Base-by-base conservation (phyloP, 2,888 invertebrate species). In the Heteromyza rotundicornis region DNA sequence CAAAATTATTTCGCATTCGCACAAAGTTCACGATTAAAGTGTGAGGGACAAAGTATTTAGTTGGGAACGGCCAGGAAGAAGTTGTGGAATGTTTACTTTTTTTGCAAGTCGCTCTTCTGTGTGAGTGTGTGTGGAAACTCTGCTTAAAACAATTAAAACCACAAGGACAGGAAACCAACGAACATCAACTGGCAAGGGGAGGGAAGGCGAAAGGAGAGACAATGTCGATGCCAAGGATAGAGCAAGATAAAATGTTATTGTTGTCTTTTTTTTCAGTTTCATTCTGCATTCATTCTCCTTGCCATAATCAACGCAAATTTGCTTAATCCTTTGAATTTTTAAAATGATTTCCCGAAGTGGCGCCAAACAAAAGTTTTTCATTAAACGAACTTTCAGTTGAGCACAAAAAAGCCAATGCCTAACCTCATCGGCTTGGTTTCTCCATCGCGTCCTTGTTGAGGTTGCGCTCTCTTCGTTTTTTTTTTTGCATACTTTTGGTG, bases 1-100 rank as follows among this genome's bases (percentile, higher is more conserved):
- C 75, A 67, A 68, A 75, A 70, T 69, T 68, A 74, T 76, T 70
- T 68, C 66, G 32, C 44, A 61, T 53, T 59, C 50, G n/a, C 47
- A 54, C 16, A 32, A 36, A 19, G 36, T 22, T 36, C 55, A 16
- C 40, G 40, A 7, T 40, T 40, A 40, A 40, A 10, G 40, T n/a
- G 40, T 7, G 27, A 27, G 27, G 27, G 27, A 27, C 20, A 57
- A 47, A 49, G 17, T n/a, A n/a, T n/a, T n/a, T n/a, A n/a, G n/a
- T n/a, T n/a, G 22, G 19, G 35, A 27, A 22, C 10, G 14, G 10
- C n/a, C 22, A 47, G 44, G 10, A 14, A 7, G 27, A 16, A 17
- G 12, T 36, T 20, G 17, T 27, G 47, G 23, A 19, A 22, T 51
- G 8, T 7, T 2, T 5, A 32, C 2, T 19, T 32, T 35, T 17